Evolutionary conservation across 2,888 invertebrate genomes (phyloP).

Genomic region (Apotomis turbidana): DNA sequence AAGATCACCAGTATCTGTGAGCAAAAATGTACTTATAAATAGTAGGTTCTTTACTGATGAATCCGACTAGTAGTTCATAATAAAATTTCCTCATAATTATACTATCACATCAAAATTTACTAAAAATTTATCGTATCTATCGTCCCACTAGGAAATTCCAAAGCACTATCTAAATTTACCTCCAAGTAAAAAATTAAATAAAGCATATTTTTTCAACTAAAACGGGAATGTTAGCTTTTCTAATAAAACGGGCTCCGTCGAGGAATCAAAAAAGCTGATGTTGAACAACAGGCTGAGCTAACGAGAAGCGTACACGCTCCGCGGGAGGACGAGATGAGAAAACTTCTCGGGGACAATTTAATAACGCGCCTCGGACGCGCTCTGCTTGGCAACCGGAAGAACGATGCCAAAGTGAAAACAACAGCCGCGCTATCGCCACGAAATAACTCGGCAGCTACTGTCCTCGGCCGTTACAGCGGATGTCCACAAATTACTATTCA

Average conservation of each 20-base stretch:
- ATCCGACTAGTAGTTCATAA: no score
- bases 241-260: slow-evolving; percentile 37
- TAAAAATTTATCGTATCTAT: background rate
- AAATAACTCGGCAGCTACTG: slow-evolving; percentile 49
- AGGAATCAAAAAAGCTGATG: slow-evolving; percentile 54
- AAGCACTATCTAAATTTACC: no score
- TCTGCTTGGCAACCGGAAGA: slow-evolving; percentile 56
- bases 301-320: slow-evolving; percentile 48
- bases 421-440: slow-evolving; percentile 44
- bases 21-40: slow-evolving; percentile 2
- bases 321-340: slow-evolving; percentile 67
- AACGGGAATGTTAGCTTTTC: slow-evolving; percentile 26
- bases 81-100: no score
- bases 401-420: slow-evolving; percentile 56
- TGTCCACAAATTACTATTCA: slow-evolving; percentile 9
- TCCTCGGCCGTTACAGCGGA: slow-evolving; percentile 39
- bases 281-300: slow-evolving; percentile 53
- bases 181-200: background rate
- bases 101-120: no score
- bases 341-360: slow-evolving; percentile 76
- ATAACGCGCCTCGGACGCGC: slow-evolving; percentile 66
- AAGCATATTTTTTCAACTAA: background rate
- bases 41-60: no score
- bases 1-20: slow-evolving; percentile 76
- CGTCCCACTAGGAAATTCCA: background rate